A percentile compares a stretch with the other conserved stretches of the same genome.
These are phyloP conservation scores for Sturnira hondurensis DNA, from an alignment of 2,113 vertebrate genomes.

Conservation along the genomic window DNA sequence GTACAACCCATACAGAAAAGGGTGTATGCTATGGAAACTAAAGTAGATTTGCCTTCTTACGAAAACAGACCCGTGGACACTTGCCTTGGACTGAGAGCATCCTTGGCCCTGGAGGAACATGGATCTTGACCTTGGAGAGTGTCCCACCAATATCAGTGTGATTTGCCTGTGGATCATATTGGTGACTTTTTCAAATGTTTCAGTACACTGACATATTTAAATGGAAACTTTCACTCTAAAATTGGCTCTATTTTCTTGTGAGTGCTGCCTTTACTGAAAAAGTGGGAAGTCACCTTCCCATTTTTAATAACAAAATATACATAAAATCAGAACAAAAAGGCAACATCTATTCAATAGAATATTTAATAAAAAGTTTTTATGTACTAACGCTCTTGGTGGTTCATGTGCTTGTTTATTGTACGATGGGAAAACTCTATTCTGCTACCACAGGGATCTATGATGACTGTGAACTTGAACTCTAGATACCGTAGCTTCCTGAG, in stretches of 20 bases:
- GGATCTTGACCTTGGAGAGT: neutral
- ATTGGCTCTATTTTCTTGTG: neutral
- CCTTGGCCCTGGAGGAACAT: neutral
- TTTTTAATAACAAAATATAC: neutral
- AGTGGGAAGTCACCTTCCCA: neutral
- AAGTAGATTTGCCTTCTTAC: neutral
- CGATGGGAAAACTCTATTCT: neutral
- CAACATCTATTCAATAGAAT: neutral
- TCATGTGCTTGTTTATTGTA: neutral
- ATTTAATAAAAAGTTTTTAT: slow-evolving; percentile 7
- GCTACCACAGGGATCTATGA: too few species aligned
- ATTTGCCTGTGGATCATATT: neutral
- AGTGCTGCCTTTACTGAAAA: neutral
- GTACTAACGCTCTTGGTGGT: neutral
- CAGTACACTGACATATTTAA: neutral
- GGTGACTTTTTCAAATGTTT: slow-evolving; percentile 29
- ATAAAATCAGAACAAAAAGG: slow-evolving; percentile 44
- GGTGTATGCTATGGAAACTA: neutral
- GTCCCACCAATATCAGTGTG: neutral
- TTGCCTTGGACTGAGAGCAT: neutral
- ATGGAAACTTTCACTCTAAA: slow-evolving; percentile 20
- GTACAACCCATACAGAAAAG: neutral
- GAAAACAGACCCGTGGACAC: neutral
- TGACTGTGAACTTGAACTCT: neutral
- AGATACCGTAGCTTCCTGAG: neutral